Evolutionary conservation across 2,797 vertebrate species (phyloP).

Genomic region (Lepidocolaptes lacrymiger): DNA sequence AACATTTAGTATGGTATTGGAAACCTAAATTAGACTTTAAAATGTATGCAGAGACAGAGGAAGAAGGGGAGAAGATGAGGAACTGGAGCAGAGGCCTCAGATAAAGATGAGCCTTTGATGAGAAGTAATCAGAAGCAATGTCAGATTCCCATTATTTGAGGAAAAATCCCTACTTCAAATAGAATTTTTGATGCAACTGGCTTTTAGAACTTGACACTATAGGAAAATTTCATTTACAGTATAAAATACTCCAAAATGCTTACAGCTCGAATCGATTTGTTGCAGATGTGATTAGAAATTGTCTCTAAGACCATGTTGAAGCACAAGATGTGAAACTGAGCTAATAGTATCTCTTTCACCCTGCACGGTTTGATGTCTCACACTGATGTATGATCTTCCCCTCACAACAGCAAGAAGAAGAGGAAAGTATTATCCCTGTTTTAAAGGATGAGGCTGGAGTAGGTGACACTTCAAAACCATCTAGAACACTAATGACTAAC

Average conservation of each 20-base stretch:
- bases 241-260: constrained; percentile 32
- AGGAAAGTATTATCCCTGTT: neutral
- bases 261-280: constrained; percentile 25
- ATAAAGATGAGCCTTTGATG: constrained; percentile 54
- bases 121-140: constrained; percentile 53
- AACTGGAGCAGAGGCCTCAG: neutral
- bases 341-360: neutral
- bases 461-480: neutral
- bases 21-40: constrained; percentile 13
- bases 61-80: neutral
- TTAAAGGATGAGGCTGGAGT: neutral
- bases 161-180: constrained; percentile 48
- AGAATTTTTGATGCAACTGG: constrained; percentile 49
- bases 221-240: constrained; percentile 44
- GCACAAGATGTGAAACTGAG: neutral
- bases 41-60: neutral
- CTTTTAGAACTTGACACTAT: constrained; percentile 30
- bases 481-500: neutral
- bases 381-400: neutral
- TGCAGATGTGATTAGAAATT: constrained; percentile 42
- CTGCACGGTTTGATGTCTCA: neutral
- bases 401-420: neutral
- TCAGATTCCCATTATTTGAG: constrained; percentile 34
- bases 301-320: neutral
- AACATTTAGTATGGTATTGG: neutral